Percentiles rank a stretch among this genome's conserved stretches.
Evolutionary conservation across 2,113 vertebrate species (phyloP).

Genomic region (Mesoclemmys tuberculata): DNA sequence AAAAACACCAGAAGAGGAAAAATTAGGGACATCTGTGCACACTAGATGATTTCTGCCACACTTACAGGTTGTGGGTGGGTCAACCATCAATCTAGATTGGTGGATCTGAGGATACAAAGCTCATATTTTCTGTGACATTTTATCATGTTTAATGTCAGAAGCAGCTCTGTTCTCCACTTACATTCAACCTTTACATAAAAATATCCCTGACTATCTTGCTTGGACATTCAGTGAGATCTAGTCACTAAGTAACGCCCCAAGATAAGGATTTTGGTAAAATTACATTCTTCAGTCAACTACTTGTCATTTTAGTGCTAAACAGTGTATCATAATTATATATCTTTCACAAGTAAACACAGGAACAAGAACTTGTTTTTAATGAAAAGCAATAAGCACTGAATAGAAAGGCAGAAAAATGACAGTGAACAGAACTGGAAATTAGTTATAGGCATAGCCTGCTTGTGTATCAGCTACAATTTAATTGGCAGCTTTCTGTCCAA

Average conservation of each 20-base stretch:
- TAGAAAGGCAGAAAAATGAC: constrained; percentile 43
- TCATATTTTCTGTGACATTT: neutral
- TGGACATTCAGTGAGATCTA: neutral
- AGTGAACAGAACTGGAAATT: constrained; percentile 1
- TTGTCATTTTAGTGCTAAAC: neutral
- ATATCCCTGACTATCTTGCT: neutral
- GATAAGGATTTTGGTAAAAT: neutral
- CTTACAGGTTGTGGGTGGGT: neutral
- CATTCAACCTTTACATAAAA: neutral
- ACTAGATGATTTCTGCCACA: constrained; percentile 3
- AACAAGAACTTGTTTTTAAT: constrained; percentile 11
- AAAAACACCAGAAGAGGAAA: neutral
- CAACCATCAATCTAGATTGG: constrained; percentile 42
- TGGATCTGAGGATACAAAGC: constrained; percentile 68
- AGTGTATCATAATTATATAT: neutral
- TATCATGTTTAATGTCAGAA: neutral
- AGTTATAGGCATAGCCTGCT: neutral
- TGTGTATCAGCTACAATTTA: constrained; percentile 9
- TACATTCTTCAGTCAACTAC: neutral
- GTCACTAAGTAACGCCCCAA: neutral
- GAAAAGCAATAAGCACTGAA: constrained; percentile 32
- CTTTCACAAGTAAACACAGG: constrained; percentile 26
- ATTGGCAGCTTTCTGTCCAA: neutral
- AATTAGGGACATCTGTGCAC: neutral
- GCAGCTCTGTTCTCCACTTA: neutral